Conservation (phyloP, 2,113 vertebrate genomes). For the Phycodurus eques region DNA sequence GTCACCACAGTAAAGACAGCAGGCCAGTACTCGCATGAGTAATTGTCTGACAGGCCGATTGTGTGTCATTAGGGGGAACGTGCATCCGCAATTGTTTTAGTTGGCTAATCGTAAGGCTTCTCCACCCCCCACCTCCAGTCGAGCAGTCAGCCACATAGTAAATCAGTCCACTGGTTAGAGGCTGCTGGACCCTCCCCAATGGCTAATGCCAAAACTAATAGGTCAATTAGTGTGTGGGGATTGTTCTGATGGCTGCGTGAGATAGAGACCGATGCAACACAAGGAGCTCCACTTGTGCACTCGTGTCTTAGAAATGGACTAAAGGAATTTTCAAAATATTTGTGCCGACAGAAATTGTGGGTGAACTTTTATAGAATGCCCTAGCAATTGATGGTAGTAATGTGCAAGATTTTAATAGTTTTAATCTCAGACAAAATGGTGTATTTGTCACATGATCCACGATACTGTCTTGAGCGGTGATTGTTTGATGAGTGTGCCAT, state of each 20-base stretch:
- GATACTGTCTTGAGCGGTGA: too few relatives aligned
- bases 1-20: constrained; percentile 19
- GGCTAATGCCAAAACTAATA: constrained; percentile 54
- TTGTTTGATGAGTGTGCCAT: too few relatives aligned
- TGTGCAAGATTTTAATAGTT: too few relatives aligned
- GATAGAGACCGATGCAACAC: constrained; percentile 11
- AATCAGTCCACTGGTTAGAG: constrained; percentile 31
- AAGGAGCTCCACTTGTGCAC: neutral
- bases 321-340: neutral
- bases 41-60: constrained; percentile 49
- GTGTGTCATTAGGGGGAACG: constrained; percentile 29
- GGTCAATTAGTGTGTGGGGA: constrained; percentile 55
- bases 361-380: neutral
- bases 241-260: constrained; percentile 47
- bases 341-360: neutral
- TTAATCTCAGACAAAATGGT: too few relatives aligned
- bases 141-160: constrained; percentile 28
- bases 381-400: too few relatives aligned
- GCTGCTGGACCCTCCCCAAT: constrained; percentile 32
- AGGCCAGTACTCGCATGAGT: constrained; percentile 39
- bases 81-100: constrained; percentile 43
- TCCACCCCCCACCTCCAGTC: constrained; percentile 6
- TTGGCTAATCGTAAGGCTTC: constrained; percentile 40
- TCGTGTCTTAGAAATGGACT: neutral
- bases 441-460: too few relatives aligned